Evolutionary conservation across 2,113 vertebrate species (phyloP).

Genomic region (Macrotus californicus): DNA sequence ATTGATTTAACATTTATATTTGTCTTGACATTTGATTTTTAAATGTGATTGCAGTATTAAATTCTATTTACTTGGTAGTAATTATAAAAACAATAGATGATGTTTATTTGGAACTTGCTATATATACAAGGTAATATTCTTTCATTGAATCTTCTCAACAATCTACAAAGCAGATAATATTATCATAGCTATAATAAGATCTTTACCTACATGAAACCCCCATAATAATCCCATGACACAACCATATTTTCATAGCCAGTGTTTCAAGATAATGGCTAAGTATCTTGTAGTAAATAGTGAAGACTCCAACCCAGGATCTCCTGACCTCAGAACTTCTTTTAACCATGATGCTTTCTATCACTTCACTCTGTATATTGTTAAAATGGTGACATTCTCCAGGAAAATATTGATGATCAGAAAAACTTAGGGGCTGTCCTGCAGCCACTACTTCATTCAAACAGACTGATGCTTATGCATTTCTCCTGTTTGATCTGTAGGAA

Average conservation of each 20-base stretch:
- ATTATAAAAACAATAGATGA: background rate
- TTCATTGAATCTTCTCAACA: background rate
- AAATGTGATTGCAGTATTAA: background rate
- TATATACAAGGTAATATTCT: background rate
- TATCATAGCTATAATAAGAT: background rate
- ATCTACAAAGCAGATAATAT: background rate
- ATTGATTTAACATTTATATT: background rate
- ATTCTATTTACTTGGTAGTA: background rate
- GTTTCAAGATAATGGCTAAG: conserved; percentile 2
- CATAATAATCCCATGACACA: background rate
- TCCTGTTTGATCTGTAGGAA: background rate
- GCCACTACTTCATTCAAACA: background rate
- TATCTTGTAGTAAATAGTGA: background rate
- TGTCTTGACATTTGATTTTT: background rate
- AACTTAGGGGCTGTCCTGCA: background rate
- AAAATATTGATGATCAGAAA: background rate
- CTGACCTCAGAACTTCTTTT: background rate
- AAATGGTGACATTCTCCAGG: background rate
- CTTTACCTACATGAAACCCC: background rate
- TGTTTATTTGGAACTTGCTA: background rate
- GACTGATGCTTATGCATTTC: background rate
- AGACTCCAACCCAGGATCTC: background rate
- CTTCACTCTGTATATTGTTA: background rate
- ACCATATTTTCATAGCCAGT: background rate
- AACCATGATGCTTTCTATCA: background rate